phyloP scores from a whole-genome alignment of 1,140 invertebrate genomes.

The Drosophila ficusphila region DNA sequence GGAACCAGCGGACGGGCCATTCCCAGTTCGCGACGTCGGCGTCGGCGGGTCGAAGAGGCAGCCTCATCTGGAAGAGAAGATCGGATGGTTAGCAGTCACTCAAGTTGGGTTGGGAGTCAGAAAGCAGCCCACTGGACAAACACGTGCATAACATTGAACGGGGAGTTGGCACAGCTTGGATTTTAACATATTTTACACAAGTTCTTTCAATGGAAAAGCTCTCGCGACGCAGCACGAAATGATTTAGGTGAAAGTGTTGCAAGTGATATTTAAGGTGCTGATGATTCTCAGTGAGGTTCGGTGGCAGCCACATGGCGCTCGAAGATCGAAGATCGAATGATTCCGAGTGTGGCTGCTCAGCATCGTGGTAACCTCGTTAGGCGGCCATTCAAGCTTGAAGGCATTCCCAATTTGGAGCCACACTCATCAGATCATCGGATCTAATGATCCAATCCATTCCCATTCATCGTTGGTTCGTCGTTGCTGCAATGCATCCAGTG shows the following conservation, averaged over 20 bases:
- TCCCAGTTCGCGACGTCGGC: constrained; percentile 83
- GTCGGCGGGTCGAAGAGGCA: constrained; percentile 69
- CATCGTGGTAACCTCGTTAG: constrained; percentile 5
- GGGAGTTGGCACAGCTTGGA: constrained; percentile 27
- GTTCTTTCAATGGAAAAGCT: constrained; percentile 34
- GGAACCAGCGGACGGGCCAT: constrained; percentile 82
- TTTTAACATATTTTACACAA: constrained; percentile 67
- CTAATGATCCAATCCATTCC: no score
- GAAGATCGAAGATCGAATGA: constrained; percentile 39
- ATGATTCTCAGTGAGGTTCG: constrained; percentile 1
- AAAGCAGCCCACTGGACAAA: constrained; percentile 2
- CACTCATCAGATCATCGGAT: not conserved
- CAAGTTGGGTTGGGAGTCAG: no score
- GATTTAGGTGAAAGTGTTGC: constrained; percentile 54
- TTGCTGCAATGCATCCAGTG: constrained; percentile 24
- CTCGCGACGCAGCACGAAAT: constrained; percentile 33
- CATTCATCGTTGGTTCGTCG: not conserved
- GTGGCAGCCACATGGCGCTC: constrained; percentile 13
- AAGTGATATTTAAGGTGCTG: constrained; percentile 7
- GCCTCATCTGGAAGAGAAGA: constrained; percentile 80
- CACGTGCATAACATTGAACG: constrained; percentile 45
- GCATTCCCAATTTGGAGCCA: constrained; percentile 26
- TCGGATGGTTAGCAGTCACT: not conserved
- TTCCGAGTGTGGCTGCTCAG: not conserved
- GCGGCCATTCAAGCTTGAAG: constrained; percentile 56